Conservation (phyloP, 2,113 vertebrate species). For the Eupsittula cactorum region DNA sequence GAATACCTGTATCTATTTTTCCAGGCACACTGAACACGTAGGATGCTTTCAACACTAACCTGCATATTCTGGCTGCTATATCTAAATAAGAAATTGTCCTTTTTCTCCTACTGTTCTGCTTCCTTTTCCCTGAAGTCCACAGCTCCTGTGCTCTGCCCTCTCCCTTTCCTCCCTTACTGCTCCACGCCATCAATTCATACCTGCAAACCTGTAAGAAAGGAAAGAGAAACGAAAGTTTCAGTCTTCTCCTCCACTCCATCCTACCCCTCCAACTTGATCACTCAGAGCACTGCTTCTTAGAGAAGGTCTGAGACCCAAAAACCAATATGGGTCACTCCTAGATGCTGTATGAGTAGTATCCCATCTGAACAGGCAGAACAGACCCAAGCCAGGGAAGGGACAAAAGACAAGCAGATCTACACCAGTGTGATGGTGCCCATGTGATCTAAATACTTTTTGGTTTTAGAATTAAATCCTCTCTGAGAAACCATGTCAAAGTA, state of each 20-base stretch:
- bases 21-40: not conserved
- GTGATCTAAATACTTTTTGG: not conserved
- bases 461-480: not conserved
- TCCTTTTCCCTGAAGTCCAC: not conserved
- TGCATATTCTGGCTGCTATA: not conserved
- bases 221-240: not conserved
- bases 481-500: not conserved
- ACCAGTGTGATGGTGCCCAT: fast-evolving
- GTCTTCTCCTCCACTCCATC: not conserved
- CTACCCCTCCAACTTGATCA: not conserved
- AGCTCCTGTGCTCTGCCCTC: not conserved
- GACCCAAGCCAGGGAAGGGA: not conserved
- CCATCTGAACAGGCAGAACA: not conserved
- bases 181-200: not conserved
- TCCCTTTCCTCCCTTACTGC: not conserved
- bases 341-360: not conserved
- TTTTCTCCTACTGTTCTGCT: not conserved
- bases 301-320: not conserved
- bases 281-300: not conserved
- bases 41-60: not conserved
- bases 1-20: not conserved
- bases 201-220: not conserved
- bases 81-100: not conserved
- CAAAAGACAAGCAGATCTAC: not conserved
- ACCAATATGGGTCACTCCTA: not conserved